Evolutionary conservation across 2,797 vertebrate genomes (phyloP).

Genomic region (Hyperoplus immaculatus): DNA sequence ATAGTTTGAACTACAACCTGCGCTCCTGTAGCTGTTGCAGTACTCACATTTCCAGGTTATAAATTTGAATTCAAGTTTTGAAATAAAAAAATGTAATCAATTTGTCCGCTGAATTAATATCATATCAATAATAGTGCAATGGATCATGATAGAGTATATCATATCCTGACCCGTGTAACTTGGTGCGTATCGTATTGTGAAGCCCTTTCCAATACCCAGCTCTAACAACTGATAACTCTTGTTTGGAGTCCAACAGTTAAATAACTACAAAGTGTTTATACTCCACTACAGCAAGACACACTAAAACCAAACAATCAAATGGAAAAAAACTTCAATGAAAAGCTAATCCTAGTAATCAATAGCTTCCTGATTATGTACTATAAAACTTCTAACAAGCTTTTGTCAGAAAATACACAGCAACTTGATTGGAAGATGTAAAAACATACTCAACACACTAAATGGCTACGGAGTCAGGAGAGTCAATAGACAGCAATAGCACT

Average conservation of each 20-base stretch:
- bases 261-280: background rate
- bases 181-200: too few relatives aligned
- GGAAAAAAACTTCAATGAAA: background rate
- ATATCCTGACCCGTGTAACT: too few relatives aligned
- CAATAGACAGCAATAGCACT: background rate
- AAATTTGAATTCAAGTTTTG: too few relatives aligned
- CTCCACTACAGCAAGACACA: background rate
- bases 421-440: background rate
- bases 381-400: background rate
- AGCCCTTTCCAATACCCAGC: too few relatives aligned
- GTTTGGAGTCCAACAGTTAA: constrained; percentile 1
- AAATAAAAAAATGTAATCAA: too few relatives aligned
- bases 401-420: background rate
- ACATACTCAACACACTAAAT: background rate
- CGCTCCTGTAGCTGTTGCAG: too few relatives aligned
- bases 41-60: too few relatives aligned
- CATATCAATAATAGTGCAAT: too few relatives aligned
- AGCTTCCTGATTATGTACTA: background rate
- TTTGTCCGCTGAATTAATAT: too few relatives aligned
- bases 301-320: background rate
- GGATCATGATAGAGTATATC: too few relatives aligned
- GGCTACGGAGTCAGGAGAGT: background rate
- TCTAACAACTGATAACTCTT: background rate
- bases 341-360: background rate
- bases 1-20: too few relatives aligned